phyloP scores from a whole-genome alignment of 2,888 invertebrate genomes.

The Parnassius mnemosyne region DNA sequence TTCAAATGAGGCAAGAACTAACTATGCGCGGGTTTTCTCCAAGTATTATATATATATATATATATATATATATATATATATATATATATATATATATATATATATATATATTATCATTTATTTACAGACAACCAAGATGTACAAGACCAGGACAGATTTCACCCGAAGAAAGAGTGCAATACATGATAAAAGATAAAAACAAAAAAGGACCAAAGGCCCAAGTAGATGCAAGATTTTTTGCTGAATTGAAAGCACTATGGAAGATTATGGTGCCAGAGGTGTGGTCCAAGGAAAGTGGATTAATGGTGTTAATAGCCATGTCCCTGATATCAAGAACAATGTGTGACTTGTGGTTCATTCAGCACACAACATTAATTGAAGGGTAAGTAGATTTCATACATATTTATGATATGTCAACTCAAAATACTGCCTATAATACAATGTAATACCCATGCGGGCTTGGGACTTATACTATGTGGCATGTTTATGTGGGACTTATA shows the following conservation, averaged over 20 bases:
- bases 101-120: too few relatives aligned
- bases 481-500: too few relatives aligned
- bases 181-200: constrained; percentile 87
- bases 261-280: constrained; percentile 90
- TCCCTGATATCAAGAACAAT: constrained; percentile 93
- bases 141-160: constrained; percentile 46
- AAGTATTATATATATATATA: too few relatives aligned
- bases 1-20: too few relatives aligned
- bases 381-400: constrained; percentile 78
- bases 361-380: constrained; percentile 95
- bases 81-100: too few relatives aligned
- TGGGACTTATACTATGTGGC: too few relatives aligned
- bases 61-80: too few relatives aligned
- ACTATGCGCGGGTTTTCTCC: too few relatives aligned
- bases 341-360: constrained; percentile 98
- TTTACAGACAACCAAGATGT: constrained; percentile 42
- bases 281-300: constrained; percentile 87
- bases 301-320: constrained; percentile 86
- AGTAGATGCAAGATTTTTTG: constrained; percentile 87
- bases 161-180: constrained; percentile 87
- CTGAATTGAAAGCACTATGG: constrained; percentile 84
- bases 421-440: too few relatives aligned
- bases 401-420: too few relatives aligned
- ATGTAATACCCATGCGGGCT: too few relatives aligned
- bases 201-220: constrained; percentile 84